A percentile compares a stretch with the other conserved stretches of the same genome.
phyloP scores from a whole-genome alignment of 2,888 invertebrate species.

The Caenorhabditis auriculariae region DNA sequence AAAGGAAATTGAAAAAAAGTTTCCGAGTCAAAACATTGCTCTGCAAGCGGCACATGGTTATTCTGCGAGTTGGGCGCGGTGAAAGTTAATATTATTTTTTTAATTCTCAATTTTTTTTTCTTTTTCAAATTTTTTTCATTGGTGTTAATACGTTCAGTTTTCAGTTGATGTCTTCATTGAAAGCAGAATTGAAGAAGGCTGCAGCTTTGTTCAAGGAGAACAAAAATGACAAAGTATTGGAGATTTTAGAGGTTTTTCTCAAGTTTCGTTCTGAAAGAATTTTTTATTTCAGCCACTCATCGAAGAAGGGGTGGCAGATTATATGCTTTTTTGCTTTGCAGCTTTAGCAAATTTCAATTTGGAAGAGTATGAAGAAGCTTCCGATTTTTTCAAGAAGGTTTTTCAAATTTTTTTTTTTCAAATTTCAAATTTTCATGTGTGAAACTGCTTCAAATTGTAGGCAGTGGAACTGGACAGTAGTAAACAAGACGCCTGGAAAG shows the following conservation, averaged over 20 bases:
- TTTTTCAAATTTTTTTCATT: too few relatives aligned
- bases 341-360: conserved; percentile 32
- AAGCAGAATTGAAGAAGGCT: conserved; percentile 31
- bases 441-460: conserved; percentile 1
- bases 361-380: conserved; percentile 14
- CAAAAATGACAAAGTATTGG: conserved; percentile 25
- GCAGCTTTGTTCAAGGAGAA: conserved; percentile 17
- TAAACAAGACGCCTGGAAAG: conserved; percentile 31
- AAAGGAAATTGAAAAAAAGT: too few relatives aligned
- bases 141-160: too few relatives aligned
- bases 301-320: conserved; percentile 20
- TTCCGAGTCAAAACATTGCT: too few relatives aligned
- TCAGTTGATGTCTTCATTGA: too few relatives aligned
- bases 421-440: neutral
- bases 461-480: conserved; percentile 23
- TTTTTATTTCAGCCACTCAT: conserved; percentile 17
- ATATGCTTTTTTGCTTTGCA: conserved; percentile 22
- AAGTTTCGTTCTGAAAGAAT: neutral
- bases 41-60: too few relatives aligned
- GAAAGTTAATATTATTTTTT: too few relatives aligned
- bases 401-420: too few relatives aligned
- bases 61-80: too few relatives aligned
- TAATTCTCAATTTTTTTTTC: too few relatives aligned
- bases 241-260: conserved; percentile 21
- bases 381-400: conserved; percentile 23